Percentiles rank a stretch among this genome's conserved stretches.
These are phyloP conservation scores for Lasiurus cinereus DNA, from an alignment of 2,113 vertebrate genomes.

Conservation along the genomic window DNA sequence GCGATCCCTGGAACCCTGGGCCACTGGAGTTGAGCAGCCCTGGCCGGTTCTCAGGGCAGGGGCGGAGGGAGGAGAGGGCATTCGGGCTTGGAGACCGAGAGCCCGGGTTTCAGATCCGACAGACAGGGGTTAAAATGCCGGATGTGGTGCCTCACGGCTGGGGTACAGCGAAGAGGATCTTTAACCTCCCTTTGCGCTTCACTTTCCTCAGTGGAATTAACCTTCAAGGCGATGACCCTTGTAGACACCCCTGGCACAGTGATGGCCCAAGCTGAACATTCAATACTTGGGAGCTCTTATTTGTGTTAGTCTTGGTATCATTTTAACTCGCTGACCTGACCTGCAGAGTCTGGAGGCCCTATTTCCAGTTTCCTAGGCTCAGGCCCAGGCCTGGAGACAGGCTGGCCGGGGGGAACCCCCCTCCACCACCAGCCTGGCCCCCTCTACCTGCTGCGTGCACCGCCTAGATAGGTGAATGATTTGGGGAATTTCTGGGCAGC, in stretches of 20 bases:
- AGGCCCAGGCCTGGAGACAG: neutral
- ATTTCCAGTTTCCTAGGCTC: neutral
- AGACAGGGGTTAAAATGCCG: accelerated
- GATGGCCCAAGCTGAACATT: neutral
- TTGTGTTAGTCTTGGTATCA: neutral
- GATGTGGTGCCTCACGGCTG: neutral
- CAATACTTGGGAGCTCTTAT: neutral
- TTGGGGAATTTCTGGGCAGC: neutral
- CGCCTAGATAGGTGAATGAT: neutral
- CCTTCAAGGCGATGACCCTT: neutral
- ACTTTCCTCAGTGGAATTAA: neutral
- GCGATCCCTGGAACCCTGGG: accelerated
- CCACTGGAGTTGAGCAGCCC: accelerated
- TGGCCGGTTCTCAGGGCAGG: accelerated
- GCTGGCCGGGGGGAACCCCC: neutral
- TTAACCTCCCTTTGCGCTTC: neutral
- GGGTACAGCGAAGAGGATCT: too few relatives aligned
- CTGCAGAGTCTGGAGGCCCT: neutral
- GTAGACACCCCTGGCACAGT: neutral
- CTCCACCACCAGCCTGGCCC: neutral
- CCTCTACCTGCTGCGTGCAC: neutral
- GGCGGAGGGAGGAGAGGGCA: accelerated
- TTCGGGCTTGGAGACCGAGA: neutral
- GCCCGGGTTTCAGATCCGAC: accelerated
- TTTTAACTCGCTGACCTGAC: neutral